These are phyloP conservation scores for Myripristis murdjan DNA, from an alignment of 2,797 vertebrate genomes.

Conservation along the genomic window DNA sequence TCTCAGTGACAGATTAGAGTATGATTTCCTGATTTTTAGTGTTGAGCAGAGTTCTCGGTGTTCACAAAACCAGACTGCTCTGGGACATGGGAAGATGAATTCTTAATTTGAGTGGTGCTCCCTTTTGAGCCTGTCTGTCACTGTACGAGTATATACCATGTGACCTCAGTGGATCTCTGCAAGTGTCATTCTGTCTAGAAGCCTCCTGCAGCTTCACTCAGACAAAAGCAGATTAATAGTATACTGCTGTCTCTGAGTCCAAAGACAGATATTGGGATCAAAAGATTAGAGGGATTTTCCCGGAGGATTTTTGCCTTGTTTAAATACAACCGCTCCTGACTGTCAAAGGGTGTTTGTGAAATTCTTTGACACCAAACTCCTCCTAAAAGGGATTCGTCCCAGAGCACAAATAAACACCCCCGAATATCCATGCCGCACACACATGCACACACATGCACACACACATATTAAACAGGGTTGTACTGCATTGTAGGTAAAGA, in stretches of 20 bases:
- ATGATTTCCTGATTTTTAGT: background rate
- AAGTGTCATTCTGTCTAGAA: constrained; percentile 70
- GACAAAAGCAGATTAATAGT: constrained; percentile 80
- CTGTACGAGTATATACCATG: constrained; percentile 36
- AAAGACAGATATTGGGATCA: constrained; percentile 83
- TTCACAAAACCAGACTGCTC: constrained; percentile 32
- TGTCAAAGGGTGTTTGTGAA: constrained; percentile 81
- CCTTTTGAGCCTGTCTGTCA: constrained; percentile 47
- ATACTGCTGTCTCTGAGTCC: constrained; percentile 73
- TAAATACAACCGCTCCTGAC: constrained; percentile 80
- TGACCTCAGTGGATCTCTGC: constrained; percentile 57
- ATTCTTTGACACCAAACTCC: constrained; percentile 73
- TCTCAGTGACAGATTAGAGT: background rate
- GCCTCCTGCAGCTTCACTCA: constrained; percentile 66
- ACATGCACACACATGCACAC: background rate
- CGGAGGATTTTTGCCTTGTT: constrained; percentile 77
- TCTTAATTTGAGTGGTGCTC: constrained; percentile 46
- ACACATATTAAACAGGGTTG: constrained; percentile 18
- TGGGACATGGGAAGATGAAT: constrained; percentile 25
- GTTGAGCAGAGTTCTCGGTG: background rate
- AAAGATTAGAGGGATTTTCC: constrained; percentile 84
- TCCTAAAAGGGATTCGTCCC: constrained; percentile 64
- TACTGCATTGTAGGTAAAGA: background rate
- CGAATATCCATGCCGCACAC: constrained; percentile 10
- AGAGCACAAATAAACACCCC: constrained; percentile 59